Evolutionary conservation across 2,113 vertebrate species (phyloP).

Genomic region (Tachuris rubrigastra): DNA sequence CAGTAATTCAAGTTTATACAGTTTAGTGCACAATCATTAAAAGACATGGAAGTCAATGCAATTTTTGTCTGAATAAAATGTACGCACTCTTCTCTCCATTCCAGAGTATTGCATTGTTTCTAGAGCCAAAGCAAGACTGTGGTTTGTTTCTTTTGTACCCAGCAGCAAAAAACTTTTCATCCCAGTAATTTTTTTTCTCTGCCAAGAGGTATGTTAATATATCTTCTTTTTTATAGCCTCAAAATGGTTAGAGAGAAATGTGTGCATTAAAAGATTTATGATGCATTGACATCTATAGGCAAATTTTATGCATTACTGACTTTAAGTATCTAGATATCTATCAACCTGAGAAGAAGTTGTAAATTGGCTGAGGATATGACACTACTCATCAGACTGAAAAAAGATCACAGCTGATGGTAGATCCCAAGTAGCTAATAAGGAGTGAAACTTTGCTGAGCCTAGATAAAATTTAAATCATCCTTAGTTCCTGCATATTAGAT

Average conservation of each 20-base stretch:
- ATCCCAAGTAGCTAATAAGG: not conserved
- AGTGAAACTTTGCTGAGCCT: not conserved
- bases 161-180: not conserved
- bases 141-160: not conserved
- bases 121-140: not conserved
- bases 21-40: not conserved
- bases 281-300: not conserved
- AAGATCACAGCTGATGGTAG: not conserved
- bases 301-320: not conserved
- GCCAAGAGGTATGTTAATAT: not conserved
- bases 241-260: not conserved
- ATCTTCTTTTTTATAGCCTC: not conserved
- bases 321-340: slow-evolving; percentile 16
- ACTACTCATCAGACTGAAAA: not conserved
- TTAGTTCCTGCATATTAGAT: not conserved
- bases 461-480: not conserved
- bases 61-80: not conserved
- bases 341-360: not conserved
- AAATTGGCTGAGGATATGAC: not conserved
- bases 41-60: not conserved
- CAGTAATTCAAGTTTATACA: not conserved
- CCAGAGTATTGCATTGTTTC: not conserved
- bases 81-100: not conserved
- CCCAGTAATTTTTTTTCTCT: not conserved
- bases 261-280: slow-evolving; percentile 25